Evolutionary conservation across 30 jellyfish, hydroid and myxozoan genomes (phyloP), one percentile per base, ranked within the genome.

Genomic region (Aurelia aurita complex sp. Pacific): DNA sequence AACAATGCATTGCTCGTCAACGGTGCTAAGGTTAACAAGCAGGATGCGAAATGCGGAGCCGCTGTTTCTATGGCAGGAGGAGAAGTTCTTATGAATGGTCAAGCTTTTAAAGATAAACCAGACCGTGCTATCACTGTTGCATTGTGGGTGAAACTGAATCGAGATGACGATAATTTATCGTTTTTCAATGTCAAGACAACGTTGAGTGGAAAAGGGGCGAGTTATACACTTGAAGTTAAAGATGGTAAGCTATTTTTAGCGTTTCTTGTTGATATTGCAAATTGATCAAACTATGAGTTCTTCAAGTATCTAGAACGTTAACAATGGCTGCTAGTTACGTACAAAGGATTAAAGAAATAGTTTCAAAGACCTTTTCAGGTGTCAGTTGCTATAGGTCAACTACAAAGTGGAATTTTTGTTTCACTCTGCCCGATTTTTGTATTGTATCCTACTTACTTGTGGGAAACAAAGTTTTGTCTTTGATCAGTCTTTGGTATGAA

Each of bases 41-140:
- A 76, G 76, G 99, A 94, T 64, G 85, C 99, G 51, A 88, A 85
- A 85, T 94, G 99, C 73, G 99, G 97, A 13, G 99, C 99, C 12
- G 82, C 99, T 33, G 96, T 94, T 32, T 97, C 90, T 23, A 16
- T 94, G 85, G 65, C 80, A 50, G 97, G 97, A 46, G 99, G 99
- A 73, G 99, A 94, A 69, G 82, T 94, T 5, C 83, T 89, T 9
- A 76, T 94, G 89, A 81, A 87, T 54, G 97, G 97, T 10, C 94
- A 89, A 71, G 63, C 96, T n/a, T 80, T 94, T 46, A 72, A 76
- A 33, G 81, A 89, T 64, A 88, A 89, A 74, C 95, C 95, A 17
- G 64, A 84, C 60, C 92, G 72, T 42, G 97, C 97, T 15, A 85
- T 94, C 29, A 94, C 97, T 15, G 87, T 94, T 38, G 99, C 99